phyloP scores from a whole-genome alignment of 1,140 invertebrate genomes.

The Euschistus heros region DNA sequence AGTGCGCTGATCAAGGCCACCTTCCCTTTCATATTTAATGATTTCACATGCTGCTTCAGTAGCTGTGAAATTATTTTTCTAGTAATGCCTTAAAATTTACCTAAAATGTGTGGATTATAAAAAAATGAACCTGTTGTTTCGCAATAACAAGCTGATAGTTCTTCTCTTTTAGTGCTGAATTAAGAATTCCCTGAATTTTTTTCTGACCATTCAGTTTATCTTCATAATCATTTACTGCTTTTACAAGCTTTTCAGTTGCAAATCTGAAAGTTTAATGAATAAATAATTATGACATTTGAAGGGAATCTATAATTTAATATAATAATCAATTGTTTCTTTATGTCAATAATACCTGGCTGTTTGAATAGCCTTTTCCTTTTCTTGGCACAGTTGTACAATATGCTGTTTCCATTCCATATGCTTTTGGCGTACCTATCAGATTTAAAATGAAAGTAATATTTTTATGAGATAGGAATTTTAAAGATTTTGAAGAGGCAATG shows the following conservation, averaged over 20 bases:
- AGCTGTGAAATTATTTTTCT: too few species aligned
- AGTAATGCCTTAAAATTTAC: too few species aligned
- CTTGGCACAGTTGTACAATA: constrained; percentile 33
- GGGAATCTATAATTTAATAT: not conserved
- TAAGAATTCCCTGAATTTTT: not conserved
- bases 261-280: not conserved
- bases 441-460: not conserved
- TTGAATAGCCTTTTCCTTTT: constrained; percentile 34
- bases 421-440: constrained; percentile 8
- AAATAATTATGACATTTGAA: not conserved
- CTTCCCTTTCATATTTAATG: too few species aligned
- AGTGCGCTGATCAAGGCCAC: too few species aligned
- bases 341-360: constrained; percentile 11
- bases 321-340: not conserved
- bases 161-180: not conserved
- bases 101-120: too few species aligned
- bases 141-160: constrained; percentile 1
- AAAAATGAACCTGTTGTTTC: constrained; percentile 1
- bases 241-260: constrained; percentile 1
- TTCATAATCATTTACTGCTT: constrained; percentile 3
- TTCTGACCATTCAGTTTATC: not conserved
- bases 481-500: too few species aligned
- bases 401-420: constrained; percentile 18
- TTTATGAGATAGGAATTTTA: too few species aligned
- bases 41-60: too few species aligned